Evolutionary conservation across 2,113 vertebrate species (phyloP), one percentile per base, ranked within the genome.

Genomic region (Burhinus bistriatus): DNA sequence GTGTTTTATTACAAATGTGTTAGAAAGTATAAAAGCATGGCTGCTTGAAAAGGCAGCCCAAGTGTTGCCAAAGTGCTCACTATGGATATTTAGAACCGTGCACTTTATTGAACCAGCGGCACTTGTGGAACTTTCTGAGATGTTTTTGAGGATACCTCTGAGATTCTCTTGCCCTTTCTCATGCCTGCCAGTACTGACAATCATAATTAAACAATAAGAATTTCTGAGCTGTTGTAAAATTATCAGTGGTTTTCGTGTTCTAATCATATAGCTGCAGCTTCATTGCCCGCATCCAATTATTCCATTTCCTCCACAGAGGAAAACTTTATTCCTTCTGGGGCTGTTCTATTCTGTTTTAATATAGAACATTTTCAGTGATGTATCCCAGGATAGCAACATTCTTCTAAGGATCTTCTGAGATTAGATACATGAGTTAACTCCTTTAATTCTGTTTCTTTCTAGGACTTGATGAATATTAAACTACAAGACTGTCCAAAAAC

Each of bases 281-380:
- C 59, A 47, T 83, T 92, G 66, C 90, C 45, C 42, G 7, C 64
- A 73, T 88, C 55, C 71, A 96, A 83, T 97, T 96, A 93, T 30
- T 86, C 66, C 3, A 1, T 85, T 93, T 82, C 58, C 38, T 84
- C 49, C 71, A 70, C 51, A 66, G 68, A 97, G 76, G 75, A 80
- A 73, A 91, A 21, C 49, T 83, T 72, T 73, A 51, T 92, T 94
- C 71, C 88, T 95, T 97, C 40, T 89, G 83, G 47, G 79, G 79
- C 65, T 87, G 17, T 88, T 91, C 54, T 91, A 0, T 83, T 91
- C 70, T 87, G 59, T 26, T 90, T 97, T 93, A 95, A 96, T 90
- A 92, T 34, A 83, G 68, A 86, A 88, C 64, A 27, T 55, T 83
- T 87, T 54, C 47, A 83, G n/a, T 81, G 55, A 92, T 95, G 32